A percentile compares a stretch with the other conserved stretches of the same genome.
Conservation (phyloP, 2,797 vertebrate species). For the Pantherophis alleghaniensis region DNA sequence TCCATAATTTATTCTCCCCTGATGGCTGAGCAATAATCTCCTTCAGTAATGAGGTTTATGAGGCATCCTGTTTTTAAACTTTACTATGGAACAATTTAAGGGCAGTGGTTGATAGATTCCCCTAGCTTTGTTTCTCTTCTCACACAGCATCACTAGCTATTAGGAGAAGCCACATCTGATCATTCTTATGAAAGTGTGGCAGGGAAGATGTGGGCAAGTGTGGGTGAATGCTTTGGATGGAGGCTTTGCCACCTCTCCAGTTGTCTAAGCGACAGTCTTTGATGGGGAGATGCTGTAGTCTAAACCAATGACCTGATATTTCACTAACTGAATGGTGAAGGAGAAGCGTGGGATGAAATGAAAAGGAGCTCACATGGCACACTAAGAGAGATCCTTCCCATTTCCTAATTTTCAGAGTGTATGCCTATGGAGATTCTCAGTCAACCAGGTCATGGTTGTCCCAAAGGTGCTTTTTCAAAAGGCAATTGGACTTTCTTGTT, state of each 20-base stretch:
- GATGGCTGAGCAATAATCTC: neutral
- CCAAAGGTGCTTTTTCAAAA: neutral
- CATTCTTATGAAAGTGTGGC: neutral
- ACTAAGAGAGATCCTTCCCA: neutral
- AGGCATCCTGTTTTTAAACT: neutral
- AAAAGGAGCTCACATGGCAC: neutral
- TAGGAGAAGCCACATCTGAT: neutral
- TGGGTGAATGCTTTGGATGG: neutral
- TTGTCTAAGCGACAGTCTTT: neutral
- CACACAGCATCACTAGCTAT: neutral
- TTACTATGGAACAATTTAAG: neutral
- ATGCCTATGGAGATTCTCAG: neutral
- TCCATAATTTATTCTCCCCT: neutral
- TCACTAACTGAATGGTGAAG: neutral
- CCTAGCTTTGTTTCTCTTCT: neutral
- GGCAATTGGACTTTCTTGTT: neutral
- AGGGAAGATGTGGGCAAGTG: neutral
- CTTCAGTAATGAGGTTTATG: neutral
- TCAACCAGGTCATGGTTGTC: neutral
- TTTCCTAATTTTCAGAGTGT: neutral
- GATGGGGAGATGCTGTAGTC: neutral
- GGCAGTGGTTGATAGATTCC: neutral
- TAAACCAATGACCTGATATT: neutral
- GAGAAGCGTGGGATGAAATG: neutral
- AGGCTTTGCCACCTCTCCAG: neutral